Conservation (phyloP, 2,113 vertebrate species). For the Epinephelus cyanopodus region DNA sequence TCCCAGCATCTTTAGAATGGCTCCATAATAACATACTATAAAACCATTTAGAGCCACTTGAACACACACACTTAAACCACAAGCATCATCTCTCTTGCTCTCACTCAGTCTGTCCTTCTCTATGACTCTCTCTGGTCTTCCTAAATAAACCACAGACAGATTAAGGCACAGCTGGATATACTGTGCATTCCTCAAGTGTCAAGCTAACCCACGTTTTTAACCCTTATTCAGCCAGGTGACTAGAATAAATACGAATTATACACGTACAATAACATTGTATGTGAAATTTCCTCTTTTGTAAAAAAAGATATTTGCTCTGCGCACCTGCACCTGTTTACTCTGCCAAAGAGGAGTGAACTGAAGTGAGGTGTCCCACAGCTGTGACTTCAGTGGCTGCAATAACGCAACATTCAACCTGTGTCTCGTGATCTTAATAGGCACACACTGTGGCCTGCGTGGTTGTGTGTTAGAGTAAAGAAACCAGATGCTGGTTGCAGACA, state of each 20-base stretch:
- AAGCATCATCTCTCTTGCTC: slow-evolving; percentile 5
- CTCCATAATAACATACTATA: slow-evolving; percentile 51
- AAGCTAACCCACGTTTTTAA: slow-evolving; percentile 6
- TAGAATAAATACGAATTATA: not conserved
- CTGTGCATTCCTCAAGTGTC: slow-evolving; percentile 40
- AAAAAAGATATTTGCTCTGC: not conserved
- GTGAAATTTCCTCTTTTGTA: not conserved
- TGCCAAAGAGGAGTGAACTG: too few species aligned
- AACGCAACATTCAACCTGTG: too few species aligned
- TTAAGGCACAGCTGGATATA: slow-evolving; percentile 16
- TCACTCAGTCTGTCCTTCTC: not conserved
- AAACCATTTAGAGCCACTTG: slow-evolving; percentile 23
- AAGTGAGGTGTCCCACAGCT: too few species aligned
- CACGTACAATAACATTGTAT: too few species aligned
- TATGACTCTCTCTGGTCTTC: slow-evolving; percentile 9
- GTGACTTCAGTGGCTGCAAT: too few species aligned
- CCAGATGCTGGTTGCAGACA: too few species aligned
- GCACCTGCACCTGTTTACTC: too few species aligned
- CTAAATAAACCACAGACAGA: slow-evolving; percentile 23
- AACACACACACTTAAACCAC: slow-evolving; percentile 31
- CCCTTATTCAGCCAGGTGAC: slow-evolving; percentile 5
- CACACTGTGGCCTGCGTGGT: too few species aligned
- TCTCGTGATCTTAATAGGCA: too few species aligned
- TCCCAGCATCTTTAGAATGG: slow-evolving; percentile 14
- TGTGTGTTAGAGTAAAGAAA: too few species aligned